phyloP scores from a whole-genome alignment of 2,113 vertebrate species.

The Glaucidium brasilianum region DNA sequence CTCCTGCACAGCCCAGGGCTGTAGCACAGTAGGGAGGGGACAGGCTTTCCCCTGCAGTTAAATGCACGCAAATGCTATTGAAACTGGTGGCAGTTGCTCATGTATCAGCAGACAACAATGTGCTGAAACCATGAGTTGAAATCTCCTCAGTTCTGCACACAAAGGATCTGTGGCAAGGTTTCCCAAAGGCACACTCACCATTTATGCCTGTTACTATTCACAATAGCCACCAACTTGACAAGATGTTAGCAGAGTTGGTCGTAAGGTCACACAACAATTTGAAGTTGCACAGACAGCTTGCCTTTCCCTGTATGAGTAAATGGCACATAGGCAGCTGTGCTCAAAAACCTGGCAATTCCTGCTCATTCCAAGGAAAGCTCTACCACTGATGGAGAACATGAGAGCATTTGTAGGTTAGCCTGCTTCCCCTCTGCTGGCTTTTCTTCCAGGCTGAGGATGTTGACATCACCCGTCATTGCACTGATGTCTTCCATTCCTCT shows the following conservation, averaged over 20 bases:
- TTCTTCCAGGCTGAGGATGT: background rate
- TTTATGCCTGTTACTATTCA: background rate
- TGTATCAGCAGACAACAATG: background rate
- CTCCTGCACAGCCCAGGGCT: background rate
- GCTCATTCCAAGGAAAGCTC: background rate
- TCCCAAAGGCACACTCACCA: background rate
- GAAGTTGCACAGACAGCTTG: background rate
- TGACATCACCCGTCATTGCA: background rate
- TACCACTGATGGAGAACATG: background rate
- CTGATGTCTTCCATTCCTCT: background rate
- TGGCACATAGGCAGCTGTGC: background rate
- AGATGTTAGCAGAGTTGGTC: background rate
- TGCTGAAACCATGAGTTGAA: background rate
- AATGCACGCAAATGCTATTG: background rate
- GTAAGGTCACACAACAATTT: background rate
- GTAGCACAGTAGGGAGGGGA: rapidly evolving
- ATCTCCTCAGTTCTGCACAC: background rate
- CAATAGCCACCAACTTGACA: background rate
- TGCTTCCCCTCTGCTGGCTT: background rate
- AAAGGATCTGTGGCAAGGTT: background rate
- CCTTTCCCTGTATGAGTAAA: background rate
- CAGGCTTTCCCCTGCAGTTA: background rate
- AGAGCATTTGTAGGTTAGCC: background rate
- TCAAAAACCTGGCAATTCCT: background rate
- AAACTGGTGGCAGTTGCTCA: background rate